Evolutionary conservation across 64 coral and sea anemone genomes (phyloP).

Genomic region (Stichodactyla helianthus): DNA sequence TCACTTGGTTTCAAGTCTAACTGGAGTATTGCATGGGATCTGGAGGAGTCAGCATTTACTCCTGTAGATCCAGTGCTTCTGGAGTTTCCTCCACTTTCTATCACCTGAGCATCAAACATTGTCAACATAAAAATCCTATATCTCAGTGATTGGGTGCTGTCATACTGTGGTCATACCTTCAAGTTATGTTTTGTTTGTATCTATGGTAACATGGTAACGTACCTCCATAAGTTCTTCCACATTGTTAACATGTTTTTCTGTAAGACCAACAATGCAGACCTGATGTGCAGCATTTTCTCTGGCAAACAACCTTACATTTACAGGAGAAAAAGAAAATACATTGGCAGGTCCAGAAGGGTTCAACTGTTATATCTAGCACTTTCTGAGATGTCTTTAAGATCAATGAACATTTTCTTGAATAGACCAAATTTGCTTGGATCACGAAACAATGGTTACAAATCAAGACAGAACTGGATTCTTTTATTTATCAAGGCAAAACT

Average conservation of each 20-base stretch:
- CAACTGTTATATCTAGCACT: too few species aligned
- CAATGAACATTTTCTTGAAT: too few species aligned
- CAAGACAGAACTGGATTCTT: too few species aligned
- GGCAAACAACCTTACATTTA: conserved; percentile 47
- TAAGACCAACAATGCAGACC: conserved; percentile 78
- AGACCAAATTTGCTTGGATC: too few species aligned
- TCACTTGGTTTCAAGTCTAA: conserved; percentile 56
- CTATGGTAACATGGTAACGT: neutral
- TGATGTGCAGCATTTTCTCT: conserved; percentile 77
- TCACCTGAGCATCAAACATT: conserved; percentile 39
- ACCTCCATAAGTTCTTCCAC: conserved; percentile 87
- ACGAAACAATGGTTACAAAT: too few species aligned
- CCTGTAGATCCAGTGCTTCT: conserved; percentile 81
- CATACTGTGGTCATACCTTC: too few species aligned
- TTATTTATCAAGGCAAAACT: too few species aligned
- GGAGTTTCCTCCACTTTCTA: conserved; percentile 65
- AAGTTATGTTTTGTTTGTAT: neutral
- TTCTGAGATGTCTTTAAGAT: too few species aligned
- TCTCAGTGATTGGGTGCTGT: neutral
- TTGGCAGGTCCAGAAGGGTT: neutral
- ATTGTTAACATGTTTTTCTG: conserved; percentile 68
- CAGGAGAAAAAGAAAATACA: neutral
- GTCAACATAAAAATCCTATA: neutral
- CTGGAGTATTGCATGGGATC: conserved; percentile 81
- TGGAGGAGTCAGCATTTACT: conserved; percentile 82